Evolutionary conservation across 2,888 invertebrate genomes (phyloP).

Genomic region (Cosmia pyralina): DNA sequence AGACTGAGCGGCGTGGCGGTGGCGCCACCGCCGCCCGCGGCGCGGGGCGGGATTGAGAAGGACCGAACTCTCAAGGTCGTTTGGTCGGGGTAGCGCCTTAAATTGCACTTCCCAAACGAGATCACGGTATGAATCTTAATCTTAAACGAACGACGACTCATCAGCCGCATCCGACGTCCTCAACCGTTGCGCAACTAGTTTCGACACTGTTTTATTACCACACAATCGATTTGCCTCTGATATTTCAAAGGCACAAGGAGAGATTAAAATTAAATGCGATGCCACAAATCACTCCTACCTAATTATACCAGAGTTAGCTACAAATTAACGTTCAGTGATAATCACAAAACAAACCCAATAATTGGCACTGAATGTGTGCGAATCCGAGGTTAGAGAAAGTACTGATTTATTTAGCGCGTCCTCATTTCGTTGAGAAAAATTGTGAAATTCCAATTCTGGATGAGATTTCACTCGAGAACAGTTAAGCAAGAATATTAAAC

Average conservation of each 20-base stretch:
- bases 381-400: constrained; percentile 80
- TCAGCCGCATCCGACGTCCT: constrained; percentile 33
- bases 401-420: constrained; percentile 77
- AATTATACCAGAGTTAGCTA: constrained; percentile 38
- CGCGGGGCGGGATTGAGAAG: no score
- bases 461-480: constrained; percentile 75
- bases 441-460: constrained; percentile 79
- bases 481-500: constrained; percentile 74
- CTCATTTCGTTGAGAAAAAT: constrained; percentile 74
- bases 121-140: constrained; percentile 52
- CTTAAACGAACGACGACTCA: constrained; percentile 30
- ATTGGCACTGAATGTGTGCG: constrained; percentile 68
- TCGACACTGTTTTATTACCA: constrained; percentile 46
- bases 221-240: constrained; percentile 45
- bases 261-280: constrained; percentile 23
- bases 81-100: background rate
- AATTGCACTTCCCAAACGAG: constrained; percentile 54
- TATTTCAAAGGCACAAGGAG: constrained; percentile 45
- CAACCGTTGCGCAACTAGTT: constrained; percentile 48
- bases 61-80: no score
- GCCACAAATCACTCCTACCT: constrained; percentile 15
- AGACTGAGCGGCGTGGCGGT: no score
- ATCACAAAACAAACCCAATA: constrained; percentile 60
- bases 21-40: no score
- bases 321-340: constrained; percentile 35